These are phyloP conservation scores for Bombus consobrinus DNA, from an alignment of 1,140 invertebrate genomes.

Conservation along the genomic window DNA sequence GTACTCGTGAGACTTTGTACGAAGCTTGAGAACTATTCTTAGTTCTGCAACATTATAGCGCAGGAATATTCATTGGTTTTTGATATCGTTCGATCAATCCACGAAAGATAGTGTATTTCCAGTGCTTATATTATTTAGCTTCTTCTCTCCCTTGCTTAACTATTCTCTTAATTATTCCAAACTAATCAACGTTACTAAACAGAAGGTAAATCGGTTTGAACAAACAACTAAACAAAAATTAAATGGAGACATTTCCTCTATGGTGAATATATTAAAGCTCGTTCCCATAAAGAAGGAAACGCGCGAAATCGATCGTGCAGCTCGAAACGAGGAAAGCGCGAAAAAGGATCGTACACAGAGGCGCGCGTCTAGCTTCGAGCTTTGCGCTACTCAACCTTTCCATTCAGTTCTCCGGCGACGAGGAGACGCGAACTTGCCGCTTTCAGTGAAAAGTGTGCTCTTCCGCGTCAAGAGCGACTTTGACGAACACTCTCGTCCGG, in stretches of 20 bases:
- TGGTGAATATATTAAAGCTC: too few species aligned
- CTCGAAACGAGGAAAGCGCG: background rate
- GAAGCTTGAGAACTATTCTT: too few species aligned
- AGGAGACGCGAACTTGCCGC: constrained; percentile 32
- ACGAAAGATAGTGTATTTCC: background rate
- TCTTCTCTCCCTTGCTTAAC: too few species aligned
- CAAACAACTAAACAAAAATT: too few species aligned
- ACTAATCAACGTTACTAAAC: background rate
- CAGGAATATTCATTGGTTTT: background rate
- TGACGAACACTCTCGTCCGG: background rate
- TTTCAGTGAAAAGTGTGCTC: constrained; percentile 14
- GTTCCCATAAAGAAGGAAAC: too few species aligned
- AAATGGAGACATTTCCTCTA: too few species aligned
- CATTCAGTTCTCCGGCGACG: constrained; percentile 13
- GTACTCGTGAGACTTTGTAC: too few species aligned
- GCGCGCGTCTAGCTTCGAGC: background rate
- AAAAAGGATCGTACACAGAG: background rate
- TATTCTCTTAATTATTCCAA: background rate
- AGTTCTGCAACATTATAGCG: too few species aligned
- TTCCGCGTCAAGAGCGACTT: constrained; percentile 34
- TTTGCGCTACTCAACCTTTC: background rate
- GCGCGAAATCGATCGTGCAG: too few species aligned
- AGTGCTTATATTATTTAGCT: too few species aligned
- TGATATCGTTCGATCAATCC: background rate
- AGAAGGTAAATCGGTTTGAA: too few species aligned